These are phyloP conservation scores for Cynopterus brachyotis DNA, from an alignment of 2,113 vertebrate species.

Conservation along the genomic window DNA sequence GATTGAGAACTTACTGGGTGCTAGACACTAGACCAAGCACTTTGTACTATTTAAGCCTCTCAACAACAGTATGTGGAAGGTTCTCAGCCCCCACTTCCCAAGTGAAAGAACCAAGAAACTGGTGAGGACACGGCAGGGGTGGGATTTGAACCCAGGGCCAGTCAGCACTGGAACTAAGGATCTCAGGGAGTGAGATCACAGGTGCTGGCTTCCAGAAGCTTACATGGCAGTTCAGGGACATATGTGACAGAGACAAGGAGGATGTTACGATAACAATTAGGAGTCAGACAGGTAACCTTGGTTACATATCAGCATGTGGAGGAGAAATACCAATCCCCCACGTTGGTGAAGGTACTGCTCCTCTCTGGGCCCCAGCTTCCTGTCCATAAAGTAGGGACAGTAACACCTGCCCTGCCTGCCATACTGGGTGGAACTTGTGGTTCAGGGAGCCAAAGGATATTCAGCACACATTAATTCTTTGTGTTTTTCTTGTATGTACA, in stretches of 20 bases:
- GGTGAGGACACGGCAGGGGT: not conserved
- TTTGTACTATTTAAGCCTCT: not conserved
- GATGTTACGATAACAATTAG: not conserved
- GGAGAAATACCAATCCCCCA: not conserved
- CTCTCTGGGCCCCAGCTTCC: not conserved
- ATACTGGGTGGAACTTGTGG: not conserved
- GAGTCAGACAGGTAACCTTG: not conserved
- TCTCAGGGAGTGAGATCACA: not conserved
- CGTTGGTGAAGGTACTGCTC: rapidly evolving
- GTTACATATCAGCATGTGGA: not conserved
- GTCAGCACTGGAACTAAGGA: not conserved
- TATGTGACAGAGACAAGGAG: not conserved
- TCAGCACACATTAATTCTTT: not conserved
- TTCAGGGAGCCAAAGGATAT: not conserved
- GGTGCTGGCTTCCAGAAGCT: not conserved
- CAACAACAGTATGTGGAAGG: no score
- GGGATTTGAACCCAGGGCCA: not conserved
- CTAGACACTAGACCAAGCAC: no score
- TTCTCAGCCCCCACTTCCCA: not conserved
- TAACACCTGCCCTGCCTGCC: not conserved
- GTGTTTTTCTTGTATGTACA: not conserved
- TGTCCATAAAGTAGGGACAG: not conserved
- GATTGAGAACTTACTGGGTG: not conserved
- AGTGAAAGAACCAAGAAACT: not conserved
- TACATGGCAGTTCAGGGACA: no score